Base-by-base conservation (phyloP, 37 sponge, comb jelly and placozoan genomes). In the Halisarca cf. caerulea region DNA sequence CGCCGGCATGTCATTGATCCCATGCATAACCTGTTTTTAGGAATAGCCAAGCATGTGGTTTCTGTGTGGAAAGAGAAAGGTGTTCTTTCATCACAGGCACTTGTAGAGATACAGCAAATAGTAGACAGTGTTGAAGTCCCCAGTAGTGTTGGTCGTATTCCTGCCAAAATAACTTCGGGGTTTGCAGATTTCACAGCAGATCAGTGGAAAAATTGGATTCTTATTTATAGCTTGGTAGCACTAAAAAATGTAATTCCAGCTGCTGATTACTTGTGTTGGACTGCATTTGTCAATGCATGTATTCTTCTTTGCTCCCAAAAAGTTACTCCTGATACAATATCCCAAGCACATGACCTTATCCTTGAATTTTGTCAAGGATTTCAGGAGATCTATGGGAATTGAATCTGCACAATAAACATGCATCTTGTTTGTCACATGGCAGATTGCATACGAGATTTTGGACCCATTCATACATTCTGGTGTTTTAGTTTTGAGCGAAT, bases 391-490 rank as follows among this genome's bases (percentile, higher is more conserved):
- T 90, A 90, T 81, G 85, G 85, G n/a, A 42, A 41, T 2, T 34
- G 58, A 37, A 11, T 23, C 3, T 90, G 66, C 38, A 90, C 86
- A 0, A 74, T 78, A 44, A 90, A 90, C 23, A 85, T 90, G 78
- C 90, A 90, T 38, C 55, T 90, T 34, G 79, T 64, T 61, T 44
- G 35, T 11, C 90, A 90, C 66, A 25, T 90, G 2, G 21, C 2
- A 20, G 86, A 86, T 33, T 90, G 90, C 39, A 25, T 89, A 2
- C 23, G 34, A 40, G 85, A 89, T 61, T 91, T 78, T 91, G 92
- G 88, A 17, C 91, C 87, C 15, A 17, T 62, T 0, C 86, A 91
- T 88, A 62, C 85, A 6, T 87, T 87, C 47, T 91, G 92, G 92
- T 84, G 82, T 28, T 87, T 73, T 71, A 33, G 81, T 14, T 91